Conservation (phyloP, 2,113 vertebrate genomes). For the Myodes glareolus region DNA sequence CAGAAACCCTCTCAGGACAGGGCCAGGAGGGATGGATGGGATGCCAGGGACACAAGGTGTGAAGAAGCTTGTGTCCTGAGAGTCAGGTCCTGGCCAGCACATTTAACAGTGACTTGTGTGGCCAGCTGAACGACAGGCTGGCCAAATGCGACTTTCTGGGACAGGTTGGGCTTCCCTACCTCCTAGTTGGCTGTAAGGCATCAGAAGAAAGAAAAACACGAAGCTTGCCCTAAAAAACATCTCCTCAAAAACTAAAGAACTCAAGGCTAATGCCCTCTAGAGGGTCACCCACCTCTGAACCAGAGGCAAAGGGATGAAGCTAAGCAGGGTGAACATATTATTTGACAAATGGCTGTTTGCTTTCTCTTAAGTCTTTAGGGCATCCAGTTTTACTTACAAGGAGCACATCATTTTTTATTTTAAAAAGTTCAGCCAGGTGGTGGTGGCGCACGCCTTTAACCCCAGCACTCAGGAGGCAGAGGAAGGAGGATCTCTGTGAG, state of each 20-base stretch:
- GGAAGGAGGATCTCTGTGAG: no score
- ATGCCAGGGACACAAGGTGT: neutral
- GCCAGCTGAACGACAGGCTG: neutral
- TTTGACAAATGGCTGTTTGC: neutral
- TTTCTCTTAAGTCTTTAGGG: neutral
- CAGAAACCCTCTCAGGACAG: slow-evolving; percentile 1
- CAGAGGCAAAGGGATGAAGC: neutral
- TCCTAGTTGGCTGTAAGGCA: neutral
- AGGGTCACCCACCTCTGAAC: neutral
- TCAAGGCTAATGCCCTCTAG: neutral
- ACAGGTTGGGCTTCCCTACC: slow-evolving; percentile 1
- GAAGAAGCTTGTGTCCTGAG: neutral
- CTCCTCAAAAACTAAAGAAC: slow-evolving; percentile 13
- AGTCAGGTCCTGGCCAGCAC: neutral
- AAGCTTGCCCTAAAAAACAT: neutral
- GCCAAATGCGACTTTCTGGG: neutral
- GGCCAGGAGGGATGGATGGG: neutral
- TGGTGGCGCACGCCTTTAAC: no score
- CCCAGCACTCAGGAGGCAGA: no score
- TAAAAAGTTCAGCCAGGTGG: neutral
- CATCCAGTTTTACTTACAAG: neutral
- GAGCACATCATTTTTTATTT: slow-evolving; percentile 11
- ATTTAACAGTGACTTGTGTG: neutral
- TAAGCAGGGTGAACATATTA: neutral
- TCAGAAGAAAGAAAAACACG: neutral